Percentiles rank a stretch among this genome's conserved stretches.
Evolutionary conservation across 2,888 invertebrate species (phyloP).

Genomic region (Synanthedon tipuliformis): DNA sequence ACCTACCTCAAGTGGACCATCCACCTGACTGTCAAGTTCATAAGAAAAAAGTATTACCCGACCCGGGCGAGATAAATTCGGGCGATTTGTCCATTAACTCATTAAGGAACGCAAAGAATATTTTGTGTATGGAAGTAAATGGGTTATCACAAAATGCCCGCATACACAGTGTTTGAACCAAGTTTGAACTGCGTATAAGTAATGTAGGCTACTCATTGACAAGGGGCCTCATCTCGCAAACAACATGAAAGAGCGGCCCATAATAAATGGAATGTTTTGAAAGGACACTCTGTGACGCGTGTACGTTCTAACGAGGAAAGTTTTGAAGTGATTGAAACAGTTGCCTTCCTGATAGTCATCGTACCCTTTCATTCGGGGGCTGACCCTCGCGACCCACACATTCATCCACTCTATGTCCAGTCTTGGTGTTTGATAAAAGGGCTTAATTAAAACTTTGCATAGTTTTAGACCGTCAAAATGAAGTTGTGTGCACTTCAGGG

Average conservation of each 20-base stretch:
- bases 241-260: conserved; percentile 29
- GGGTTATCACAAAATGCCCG: too few species aligned
- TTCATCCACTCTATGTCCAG: conserved; percentile 20
- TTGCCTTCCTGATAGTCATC: conserved; percentile 48
- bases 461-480: conserved; percentile 27
- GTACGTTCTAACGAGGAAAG: conserved; percentile 46
- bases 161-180: not conserved
- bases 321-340: conserved; percentile 56
- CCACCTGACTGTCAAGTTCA: too few species aligned
- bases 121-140: too few species aligned
- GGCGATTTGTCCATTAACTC: too few species aligned
- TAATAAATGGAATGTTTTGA: conserved; percentile 38
- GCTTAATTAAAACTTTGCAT: conserved; percentile 55
- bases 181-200: not conserved
- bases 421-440: conserved; percentile 41
- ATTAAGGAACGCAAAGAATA: too few species aligned
- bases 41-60: too few species aligned
- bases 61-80: too few species aligned
- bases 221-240: conserved; percentile 22
- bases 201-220: conserved; percentile 18
- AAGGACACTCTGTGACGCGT: conserved; percentile 35
- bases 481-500: conserved; percentile 12
- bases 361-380: conserved; percentile 39
- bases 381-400: conserved; percentile 33
- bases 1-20: too few species aligned